phyloP scores from a whole-genome alignment of 1,140 invertebrate genomes.

The Limonius californicus region DNA sequence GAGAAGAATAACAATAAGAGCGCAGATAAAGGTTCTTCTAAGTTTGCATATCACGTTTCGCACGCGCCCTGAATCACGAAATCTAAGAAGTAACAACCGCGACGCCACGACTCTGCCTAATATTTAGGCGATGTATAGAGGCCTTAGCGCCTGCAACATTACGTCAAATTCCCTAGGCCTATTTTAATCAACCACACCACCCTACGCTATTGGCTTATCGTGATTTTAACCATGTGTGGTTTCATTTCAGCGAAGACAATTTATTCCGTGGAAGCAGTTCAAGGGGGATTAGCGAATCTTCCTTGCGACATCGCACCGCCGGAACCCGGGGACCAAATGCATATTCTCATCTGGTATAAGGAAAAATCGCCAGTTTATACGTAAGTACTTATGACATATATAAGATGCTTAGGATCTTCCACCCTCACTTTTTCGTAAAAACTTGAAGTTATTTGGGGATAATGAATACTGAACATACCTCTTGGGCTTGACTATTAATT shows the following conservation, averaged over 20 bases:
- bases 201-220: no score
- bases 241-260: conserved; percentile 46
- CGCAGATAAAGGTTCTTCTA: background rate
- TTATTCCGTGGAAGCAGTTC: conserved; percentile 65
- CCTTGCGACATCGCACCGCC: conserved; percentile 78
- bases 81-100: background rate
- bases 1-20: background rate
- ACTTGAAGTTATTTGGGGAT: no score
- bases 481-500: no score
- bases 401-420: no score
- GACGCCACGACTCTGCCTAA: background rate
- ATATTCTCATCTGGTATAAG: conserved; percentile 81
- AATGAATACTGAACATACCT: no score
- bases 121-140: no score
- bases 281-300: conserved; percentile 68
- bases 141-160: no score
- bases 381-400: no score
- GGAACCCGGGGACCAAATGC: conserved; percentile 67
- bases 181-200: no score
- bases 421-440: no score
- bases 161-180: no score
- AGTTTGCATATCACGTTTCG: background rate
- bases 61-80: background rate
- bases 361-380: conserved; percentile 76
- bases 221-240: background rate